Percentiles rank a stretch among this genome's conserved stretches.
These are phyloP conservation scores for Drepana falcataria DNA, from an alignment of 2,888 invertebrate species.

Conservation along the genomic window DNA sequence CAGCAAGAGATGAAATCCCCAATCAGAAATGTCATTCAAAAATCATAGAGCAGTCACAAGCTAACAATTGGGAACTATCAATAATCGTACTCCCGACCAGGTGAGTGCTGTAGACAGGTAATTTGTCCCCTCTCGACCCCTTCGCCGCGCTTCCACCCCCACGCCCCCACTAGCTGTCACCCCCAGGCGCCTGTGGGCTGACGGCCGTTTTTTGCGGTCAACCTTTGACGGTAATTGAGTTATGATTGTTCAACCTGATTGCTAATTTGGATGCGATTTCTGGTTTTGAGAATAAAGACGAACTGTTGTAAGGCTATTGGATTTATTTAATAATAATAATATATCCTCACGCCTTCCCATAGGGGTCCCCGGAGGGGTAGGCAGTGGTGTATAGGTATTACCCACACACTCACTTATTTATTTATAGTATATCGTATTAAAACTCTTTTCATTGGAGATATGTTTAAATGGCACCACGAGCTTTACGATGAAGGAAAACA, in stretches of 20 bases:
- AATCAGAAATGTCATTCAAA: conserved; percentile 2
- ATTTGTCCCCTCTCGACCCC: conserved; percentile 39
- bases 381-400: no score
- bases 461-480: no score
- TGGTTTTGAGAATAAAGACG: neutral
- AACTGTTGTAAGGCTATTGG: neutral
- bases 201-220: conserved; percentile 20
- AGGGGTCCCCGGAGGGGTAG: no score
- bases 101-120: conserved; percentile 68
- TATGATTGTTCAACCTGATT: conserved; percentile 20
- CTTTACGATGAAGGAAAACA: no score
- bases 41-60: neutral
- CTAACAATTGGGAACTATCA: conserved; percentile 2
- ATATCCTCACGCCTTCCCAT: no score
- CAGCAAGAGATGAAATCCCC: neutral
- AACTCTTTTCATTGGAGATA: no score
- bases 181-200: conserved; percentile 11
- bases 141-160: conserved; percentile 6
- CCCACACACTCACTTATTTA: no score
- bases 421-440: no score
- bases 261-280: conserved; percentile 7
- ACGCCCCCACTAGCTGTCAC: conserved; percentile 16
- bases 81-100: conserved; percentile 22
- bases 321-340: no score
- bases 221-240: conserved; percentile 22